Percentiles rank a stretch among this genome's conserved stretches.
Conservation (phyloP, 2,888 invertebrate genomes). For the Pandemis cinnamomeana region DNA sequence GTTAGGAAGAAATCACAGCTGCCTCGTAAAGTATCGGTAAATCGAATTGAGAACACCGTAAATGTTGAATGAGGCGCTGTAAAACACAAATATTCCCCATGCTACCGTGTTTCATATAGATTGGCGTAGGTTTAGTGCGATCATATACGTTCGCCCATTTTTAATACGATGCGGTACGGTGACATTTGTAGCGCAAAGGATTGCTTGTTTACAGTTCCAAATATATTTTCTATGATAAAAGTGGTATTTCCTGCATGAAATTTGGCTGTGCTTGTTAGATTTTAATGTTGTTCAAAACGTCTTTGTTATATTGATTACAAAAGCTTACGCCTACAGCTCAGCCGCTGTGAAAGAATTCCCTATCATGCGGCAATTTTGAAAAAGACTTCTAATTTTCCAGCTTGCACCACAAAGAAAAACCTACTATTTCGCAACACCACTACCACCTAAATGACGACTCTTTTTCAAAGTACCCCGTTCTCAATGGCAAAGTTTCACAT, state of each 20-base stretch:
- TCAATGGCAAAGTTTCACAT: neutral
- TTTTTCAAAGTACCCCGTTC: neutral
- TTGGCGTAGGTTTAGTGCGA: conserved; percentile 16
- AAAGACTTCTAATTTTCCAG: too few species aligned
- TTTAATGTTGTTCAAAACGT: neutral
- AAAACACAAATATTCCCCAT: conserved; percentile 40
- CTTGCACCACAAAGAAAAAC: too few species aligned
- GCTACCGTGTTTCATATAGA: conserved; percentile 22
- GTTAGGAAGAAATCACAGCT: conserved; percentile 57
- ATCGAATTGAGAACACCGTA: conserved; percentile 39
- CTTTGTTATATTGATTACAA: too few species aligned
- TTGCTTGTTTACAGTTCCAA: neutral
- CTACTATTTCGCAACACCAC: neutral
- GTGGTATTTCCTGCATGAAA: too few species aligned
- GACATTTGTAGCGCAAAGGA: neutral
- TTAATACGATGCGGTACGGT: neutral
- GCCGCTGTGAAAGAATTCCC: too few species aligned
- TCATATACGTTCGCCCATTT: conserved; percentile 6
- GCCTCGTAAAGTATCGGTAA: conserved; percentile 51
- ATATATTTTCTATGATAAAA: neutral
- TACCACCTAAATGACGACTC: neutral
- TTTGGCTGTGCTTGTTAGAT: neutral
- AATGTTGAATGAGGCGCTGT: conserved; percentile 43
- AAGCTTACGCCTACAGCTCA: too few species aligned
- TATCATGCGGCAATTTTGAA: too few species aligned